Base-by-base conservation (phyloP, 2,113 vertebrate species). In the Gymnarchus niloticus region DNA sequence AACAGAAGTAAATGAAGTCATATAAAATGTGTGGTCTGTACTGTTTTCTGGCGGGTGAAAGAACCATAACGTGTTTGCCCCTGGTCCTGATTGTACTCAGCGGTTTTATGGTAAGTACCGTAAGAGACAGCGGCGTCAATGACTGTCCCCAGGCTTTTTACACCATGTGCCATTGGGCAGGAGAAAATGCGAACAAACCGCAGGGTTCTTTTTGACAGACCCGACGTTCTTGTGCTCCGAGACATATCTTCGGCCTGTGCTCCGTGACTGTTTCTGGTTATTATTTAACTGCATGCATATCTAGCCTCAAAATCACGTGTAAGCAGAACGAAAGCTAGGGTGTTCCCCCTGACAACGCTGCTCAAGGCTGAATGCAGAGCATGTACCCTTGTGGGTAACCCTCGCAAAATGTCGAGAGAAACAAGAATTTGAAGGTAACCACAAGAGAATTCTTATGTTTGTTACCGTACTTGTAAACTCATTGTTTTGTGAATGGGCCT, bases 331-430 rank as follows among this genome's bases (percentile, higher is more conserved):
- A 85, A 56, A 73, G 61, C 49, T 37, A 88, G 89, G 89, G 84
- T 92, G 91, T 91, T 88, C 88, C 88, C 87, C 84, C 88, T 92
- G 90, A 92, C 92, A 93, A 90, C 85, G 91, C 91, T 91, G 90
- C 88, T 93, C 91, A 92, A 89, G 91, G 90, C 87, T 90, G 89
- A 85, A 84, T 91, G 86, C 90, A 17, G 12, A 73, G 28, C 7
- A 25, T 54, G 17, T 51, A 25, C 57, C 44, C 25, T 41, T 28
- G 19, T 8, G 28, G 57, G 41, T 21, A 86, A 41, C 3, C 41
- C 8, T 81, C 56, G 28, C 51, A 21, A 85, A 86, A 83, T 73
- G 14, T 33, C 33, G 33, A 69, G 41, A 41, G 52, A 83, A 83
- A 65, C 21, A 17, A 28, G 77, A 44, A 83, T 37, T 25, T 41